Conservation (phyloP, 2,888 invertebrate species). For the Dryococelus australis region DNA sequence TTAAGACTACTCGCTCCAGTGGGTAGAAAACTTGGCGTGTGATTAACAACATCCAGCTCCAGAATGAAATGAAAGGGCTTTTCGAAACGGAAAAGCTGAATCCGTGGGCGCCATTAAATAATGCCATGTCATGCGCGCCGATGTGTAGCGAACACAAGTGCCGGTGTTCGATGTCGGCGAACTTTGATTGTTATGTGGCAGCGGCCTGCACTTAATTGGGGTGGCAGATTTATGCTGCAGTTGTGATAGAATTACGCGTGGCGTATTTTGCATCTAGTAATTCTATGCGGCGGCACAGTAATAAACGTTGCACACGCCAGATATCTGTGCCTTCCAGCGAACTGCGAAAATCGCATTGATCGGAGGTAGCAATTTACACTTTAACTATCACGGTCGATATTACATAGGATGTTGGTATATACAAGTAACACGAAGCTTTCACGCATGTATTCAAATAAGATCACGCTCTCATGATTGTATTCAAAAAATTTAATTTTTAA, state of each 20-base stretch:
- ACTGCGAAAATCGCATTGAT: not conserved
- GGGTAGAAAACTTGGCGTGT: no score
- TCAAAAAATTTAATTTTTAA: no score
- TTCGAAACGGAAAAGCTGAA: not conserved
- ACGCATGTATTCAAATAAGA: no score
- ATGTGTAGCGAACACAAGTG: not conserved
- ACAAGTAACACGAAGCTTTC: no score
- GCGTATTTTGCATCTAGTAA: not conserved
- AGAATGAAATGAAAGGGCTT: no score
- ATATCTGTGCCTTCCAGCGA: constrained; percentile 4
- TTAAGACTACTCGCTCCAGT: no score
- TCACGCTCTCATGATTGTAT: no score
- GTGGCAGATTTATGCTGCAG: not conserved
- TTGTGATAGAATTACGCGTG: not conserved
- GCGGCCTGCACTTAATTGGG: not conserved
- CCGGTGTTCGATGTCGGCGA: not conserved
- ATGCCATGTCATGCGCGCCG: not conserved
- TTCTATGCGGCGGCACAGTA: not conserved
- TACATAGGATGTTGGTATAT: no score
- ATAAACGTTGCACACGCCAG: not conserved
- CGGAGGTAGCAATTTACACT: no score
- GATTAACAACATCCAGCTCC: no score
- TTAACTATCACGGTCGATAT: no score
- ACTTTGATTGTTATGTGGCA: not conserved
- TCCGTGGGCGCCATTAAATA: not conserved